Base-by-base conservation (phyloP, 2,113 vertebrate genomes). In the Notiomystis cincta region DNA sequence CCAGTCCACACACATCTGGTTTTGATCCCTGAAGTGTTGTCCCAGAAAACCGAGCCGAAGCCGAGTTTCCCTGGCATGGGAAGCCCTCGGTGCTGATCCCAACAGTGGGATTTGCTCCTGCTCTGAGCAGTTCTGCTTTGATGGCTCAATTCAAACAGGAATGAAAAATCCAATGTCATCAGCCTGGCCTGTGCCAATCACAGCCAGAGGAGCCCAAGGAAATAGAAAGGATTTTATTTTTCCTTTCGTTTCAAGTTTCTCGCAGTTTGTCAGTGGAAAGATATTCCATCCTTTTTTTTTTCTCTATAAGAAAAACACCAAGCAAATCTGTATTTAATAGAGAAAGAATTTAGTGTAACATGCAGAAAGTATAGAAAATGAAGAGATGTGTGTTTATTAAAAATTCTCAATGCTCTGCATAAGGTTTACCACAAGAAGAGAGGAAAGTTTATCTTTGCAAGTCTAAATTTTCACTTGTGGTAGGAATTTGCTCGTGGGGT, bases 301-400 rank as follows among this genome's bases (percentile, higher is more conserved):
- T 24, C 30, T 5, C 54, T 35, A 1, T 42, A 69, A 82, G 47
- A 60, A 89, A 94, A 66, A 54, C 56, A 44, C 53, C 42, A 44
- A 82, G 76, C 35, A 62, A 83, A 87, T 92, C 94, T 97, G 84
- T 69, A 24, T 96, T 97, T 96, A 96, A 96, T 97, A 92, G 93
- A 95, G 70, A 61, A 33, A 71, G 61, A 84, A 65, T 94, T 96
- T 94, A 67, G 35, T 93, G 44, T 51, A 66, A 80, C 44, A 38
- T 58, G 76, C 85, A 70, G 90, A 58, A 92, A 87, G 60, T 53
- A 37, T 78, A 79, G 58, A 71, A 93, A 71, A 72, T 24, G 57
- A 75, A 80, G 82, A 65, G 75, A 53, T 84, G 57, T 51, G 23
- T 50, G 45, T 56, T 93, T 92, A 94, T 96, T 73, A 93, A 90